Conservation (phyloP, 2,888 invertebrate genomes). For the Steinernema hermaphroditum region DNA sequence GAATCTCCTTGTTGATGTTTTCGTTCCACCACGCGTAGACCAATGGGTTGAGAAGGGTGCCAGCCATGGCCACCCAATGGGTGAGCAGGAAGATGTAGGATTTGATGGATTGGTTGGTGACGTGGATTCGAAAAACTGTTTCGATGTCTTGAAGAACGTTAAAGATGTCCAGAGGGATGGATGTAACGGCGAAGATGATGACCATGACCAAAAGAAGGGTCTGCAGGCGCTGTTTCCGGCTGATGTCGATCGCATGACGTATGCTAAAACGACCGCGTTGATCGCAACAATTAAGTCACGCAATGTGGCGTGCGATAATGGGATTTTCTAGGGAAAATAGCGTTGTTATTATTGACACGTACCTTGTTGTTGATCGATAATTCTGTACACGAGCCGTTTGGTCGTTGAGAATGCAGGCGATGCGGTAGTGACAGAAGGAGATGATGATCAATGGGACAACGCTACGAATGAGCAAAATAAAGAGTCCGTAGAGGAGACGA, state of each 20-base stretch:
- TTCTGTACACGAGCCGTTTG: slow-evolving; percentile 36
- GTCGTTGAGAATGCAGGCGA: slow-evolving; percentile 46
- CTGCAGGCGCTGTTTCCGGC: slow-evolving; percentile 86
- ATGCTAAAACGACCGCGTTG: neutral
- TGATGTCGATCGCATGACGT: slow-evolving; percentile 75
- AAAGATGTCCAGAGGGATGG: slow-evolving; percentile 68
- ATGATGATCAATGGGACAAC: slow-evolving; percentile 88
- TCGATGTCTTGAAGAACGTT: slow-evolving; percentile 55
- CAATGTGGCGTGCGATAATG: neutral
- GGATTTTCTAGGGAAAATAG: slow-evolving; percentile 24
- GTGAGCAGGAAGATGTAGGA: slow-evolving; percentile 83
- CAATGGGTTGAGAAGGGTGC: slow-evolving; percentile 86
- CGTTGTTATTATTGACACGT: neutral
- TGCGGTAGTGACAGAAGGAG: slow-evolving; percentile 85
- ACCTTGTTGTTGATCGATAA: neutral
- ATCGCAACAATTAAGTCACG: neutral
- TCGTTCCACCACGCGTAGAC: slow-evolving; percentile 58
- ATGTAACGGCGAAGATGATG: slow-evolving; percentile 87
- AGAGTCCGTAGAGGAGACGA: slow-evolving; percentile 50
- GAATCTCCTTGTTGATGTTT: slow-evolving; percentile 51
- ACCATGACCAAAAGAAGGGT: slow-evolving; percentile 96
- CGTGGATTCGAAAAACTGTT: slow-evolving; percentile 30
- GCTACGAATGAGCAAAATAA: slow-evolving; percentile 80
- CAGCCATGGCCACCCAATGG: slow-evolving; percentile 87
- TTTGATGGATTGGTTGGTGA: slow-evolving; percentile 74